Evolutionary conservation across 2,797 vertebrate species (phyloP), one percentile per base, ranked within the genome.

Genomic region (Enteromius anoplus): DNA sequence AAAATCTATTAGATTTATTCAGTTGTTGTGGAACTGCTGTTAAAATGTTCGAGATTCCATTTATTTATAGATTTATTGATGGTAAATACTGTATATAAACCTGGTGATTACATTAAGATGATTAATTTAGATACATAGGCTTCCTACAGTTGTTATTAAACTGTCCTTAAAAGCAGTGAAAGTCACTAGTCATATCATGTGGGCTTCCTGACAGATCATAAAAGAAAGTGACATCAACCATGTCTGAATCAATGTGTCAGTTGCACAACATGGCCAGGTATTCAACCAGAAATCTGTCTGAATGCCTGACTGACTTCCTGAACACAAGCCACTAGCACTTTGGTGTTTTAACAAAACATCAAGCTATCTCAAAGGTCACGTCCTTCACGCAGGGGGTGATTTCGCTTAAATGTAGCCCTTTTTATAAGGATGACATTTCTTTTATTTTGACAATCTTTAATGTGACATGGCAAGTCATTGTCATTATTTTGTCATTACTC

Each of bases 281-380:
- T 83, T 90, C 85, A 89, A 86, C 88, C 64, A 81, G 84, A 89
- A 89, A 88, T 26, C 70, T 49, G 72, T 66, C 58, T 83, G 23
- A 86, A 87, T 55, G 86, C 83, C 81, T 89, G 84, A 88, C 77
- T 81, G 66, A 34, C 53, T 69, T 75, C 81, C 66, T 26, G 53
- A 75, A 45, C 68, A 21, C 49, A 14, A 17, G 19, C 21, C 21
- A 75, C 71, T 40, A 84, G 37, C 19, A 62, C 42, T 58, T 15
- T 8, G 26, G n/a, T 81, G 45, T 51, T 72, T 53, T 49, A 17
- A 82, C 32, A 82, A 82, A 73, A 66, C 40, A 23, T 66, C 60
- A 66, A 51, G 34, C 23, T 82, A 53, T 53, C 71, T 47, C 34
- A 75, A 82, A 75, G 62, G 71, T 82, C n/a, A 29, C 6, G 11